These are phyloP conservation scores for Polietes domitor DNA, from an alignment of 2,888 invertebrate species.

Conservation along the genomic window DNA sequence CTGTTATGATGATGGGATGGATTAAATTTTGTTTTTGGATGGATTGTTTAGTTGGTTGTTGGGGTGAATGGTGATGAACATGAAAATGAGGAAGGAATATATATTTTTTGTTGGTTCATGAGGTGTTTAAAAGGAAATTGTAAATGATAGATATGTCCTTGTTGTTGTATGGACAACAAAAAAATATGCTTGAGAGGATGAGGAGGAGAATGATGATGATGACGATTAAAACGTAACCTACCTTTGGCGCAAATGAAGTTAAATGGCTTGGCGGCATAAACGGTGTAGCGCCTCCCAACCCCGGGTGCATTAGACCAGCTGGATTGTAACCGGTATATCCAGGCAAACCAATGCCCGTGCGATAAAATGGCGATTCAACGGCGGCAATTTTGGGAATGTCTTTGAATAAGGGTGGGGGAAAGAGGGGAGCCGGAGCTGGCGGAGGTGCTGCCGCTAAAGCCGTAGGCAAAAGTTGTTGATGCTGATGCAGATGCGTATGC, in stretches of 20 bases:
- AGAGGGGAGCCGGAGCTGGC: slow-evolving; percentile 80
- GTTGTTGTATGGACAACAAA: slow-evolving; percentile 19
- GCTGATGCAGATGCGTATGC: slow-evolving; percentile 94
- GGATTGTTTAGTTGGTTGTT: slow-evolving; percentile 36
- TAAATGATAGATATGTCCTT: not conserved
- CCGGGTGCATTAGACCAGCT: slow-evolving; percentile 88
- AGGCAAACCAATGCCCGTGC: slow-evolving; percentile 85
- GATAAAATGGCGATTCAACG: slow-evolving; percentile 90
- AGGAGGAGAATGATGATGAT: too few species aligned
- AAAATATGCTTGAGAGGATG: slow-evolving; percentile 22
- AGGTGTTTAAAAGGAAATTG: slow-evolving; percentile 32
- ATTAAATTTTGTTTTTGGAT: slow-evolving; percentile 39
- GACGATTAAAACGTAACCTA: too few species aligned
- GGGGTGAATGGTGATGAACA: slow-evolving; percentile 66
- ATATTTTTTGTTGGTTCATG: slow-evolving; percentile 57
- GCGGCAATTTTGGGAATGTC: slow-evolving; percentile 92
- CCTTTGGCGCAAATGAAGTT: slow-evolving; percentile 94
- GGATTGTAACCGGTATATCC: slow-evolving; percentile 90
- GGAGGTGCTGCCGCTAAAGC: slow-evolving; percentile 84
- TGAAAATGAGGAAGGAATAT: slow-evolving; percentile 69
- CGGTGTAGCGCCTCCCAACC: slow-evolving; percentile 89
- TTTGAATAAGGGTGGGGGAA: slow-evolving; percentile 89
- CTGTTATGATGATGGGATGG: slow-evolving; percentile 64
- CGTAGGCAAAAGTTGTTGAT: slow-evolving; percentile 88
- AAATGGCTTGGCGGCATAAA: slow-evolving; percentile 94